Evolutionary conservation across 1,140 invertebrate genomes (phyloP), one percentile per base, ranked within the genome.

Genomic region (Heliconius nattereri): DNA sequence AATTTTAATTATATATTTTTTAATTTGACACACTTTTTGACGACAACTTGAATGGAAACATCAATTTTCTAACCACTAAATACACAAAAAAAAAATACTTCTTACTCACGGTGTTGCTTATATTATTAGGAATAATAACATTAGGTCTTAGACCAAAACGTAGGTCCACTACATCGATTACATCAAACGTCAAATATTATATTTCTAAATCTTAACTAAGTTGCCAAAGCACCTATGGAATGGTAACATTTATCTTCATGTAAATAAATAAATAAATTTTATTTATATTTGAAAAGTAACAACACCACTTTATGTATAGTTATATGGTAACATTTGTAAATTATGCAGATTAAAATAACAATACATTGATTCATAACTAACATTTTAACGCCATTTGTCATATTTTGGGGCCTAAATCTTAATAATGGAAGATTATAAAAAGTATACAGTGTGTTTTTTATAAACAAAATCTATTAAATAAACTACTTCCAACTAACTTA

Each of bases 231-330:
- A 77, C 52, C 40, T 78, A 81, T 79, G 66, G 45, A 72, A 57
- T 81, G 80, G 80, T 81, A 81, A 81, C 80, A 76, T 78, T 71
- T 66, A 66, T 66, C 32, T 76, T 49, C 35, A 23, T 75, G 75
- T 75, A 78, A 78, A 78, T 81, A 78, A 71, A 78, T 75, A 57
- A 57, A 66, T 66, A 66, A 66, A 19, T 26, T 66, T 73, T 81
- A 72, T 71, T 71, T 71, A 71, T 57, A 75, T 74, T 75, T 75
- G 75, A 71, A 75, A 77, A 37, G 54, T 75, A 72, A 73, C 78
- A 79, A 79, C 78, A 79, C 32, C 37, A 71, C n/a, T n/a, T 26
- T 29, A 66, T 66, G 60, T 66, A 66, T 66, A 29, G 29, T 26
- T 66, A 16, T 23, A 66, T 66, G 60, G 60, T 66, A 66, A 66